Conservation (phyloP, 2,113 vertebrate species). For the Cyanoramphus novaezelandiae region DNA sequence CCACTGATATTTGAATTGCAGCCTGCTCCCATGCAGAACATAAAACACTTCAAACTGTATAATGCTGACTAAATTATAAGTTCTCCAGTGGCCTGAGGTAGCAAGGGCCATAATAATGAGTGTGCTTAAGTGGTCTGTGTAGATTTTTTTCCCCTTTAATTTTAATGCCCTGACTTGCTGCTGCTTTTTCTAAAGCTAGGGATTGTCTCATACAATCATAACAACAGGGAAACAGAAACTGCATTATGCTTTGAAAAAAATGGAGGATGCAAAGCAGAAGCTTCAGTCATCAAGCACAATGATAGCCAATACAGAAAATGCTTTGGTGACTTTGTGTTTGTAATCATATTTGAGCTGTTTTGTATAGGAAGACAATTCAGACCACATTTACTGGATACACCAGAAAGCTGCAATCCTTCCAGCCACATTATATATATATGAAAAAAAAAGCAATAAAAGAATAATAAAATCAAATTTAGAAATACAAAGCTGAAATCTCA, state of each 20-base stretch:
- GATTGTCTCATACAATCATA: conserved; percentile 59
- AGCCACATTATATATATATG: background rate
- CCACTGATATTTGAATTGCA: conserved; percentile 93
- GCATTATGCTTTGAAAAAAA: conserved; percentile 46
- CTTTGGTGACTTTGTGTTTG: background rate
- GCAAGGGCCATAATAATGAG: conserved; percentile 92
- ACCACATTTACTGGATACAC: background rate
- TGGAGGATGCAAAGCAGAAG: conserved; percentile 25
- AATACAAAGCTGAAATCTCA: background rate
- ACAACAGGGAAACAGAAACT: conserved; percentile 48
- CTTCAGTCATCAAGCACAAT: background rate
- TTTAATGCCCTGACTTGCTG: conserved; percentile 66
- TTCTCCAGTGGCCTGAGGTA: conserved; percentile 89
- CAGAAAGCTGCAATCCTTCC: background rate
- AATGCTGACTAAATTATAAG: conserved; percentile 94
- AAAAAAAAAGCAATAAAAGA: background rate
- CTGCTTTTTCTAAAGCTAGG: conserved; percentile 46
- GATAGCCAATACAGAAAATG: background rate
- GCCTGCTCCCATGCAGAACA: conserved; percentile 87
- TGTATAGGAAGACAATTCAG: background rate
- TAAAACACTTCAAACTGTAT: conserved; percentile 97
- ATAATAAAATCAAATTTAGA: background rate
- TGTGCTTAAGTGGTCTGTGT: conserved; percentile 86
- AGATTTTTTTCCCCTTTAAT: conserved; percentile 66
- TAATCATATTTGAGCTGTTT: background rate